Evolutionary conservation across 2,888 invertebrate species (phyloP), one percentile per base, ranked within the genome.

Genomic region (Drosophila anomalipes): DNA sequence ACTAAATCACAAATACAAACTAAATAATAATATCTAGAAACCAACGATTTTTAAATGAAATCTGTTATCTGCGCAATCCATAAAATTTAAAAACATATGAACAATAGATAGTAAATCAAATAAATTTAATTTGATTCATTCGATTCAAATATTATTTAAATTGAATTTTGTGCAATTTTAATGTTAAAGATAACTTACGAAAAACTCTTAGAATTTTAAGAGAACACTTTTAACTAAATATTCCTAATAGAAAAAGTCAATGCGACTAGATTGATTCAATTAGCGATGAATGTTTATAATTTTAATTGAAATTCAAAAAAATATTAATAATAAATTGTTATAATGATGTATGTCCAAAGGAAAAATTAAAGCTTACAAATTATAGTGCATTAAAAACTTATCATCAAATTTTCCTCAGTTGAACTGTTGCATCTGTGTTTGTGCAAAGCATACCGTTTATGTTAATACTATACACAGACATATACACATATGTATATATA

Each of bases 281-380:
- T 39, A 7, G n/a, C 3, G 30, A 12, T 4, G 28, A 28, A 19
- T 28, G 9, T 30, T 57, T 39, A 39, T 30, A 7, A 9, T 56
- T 28, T 19, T 4, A 39, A 19, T 3, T 2, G 12, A 22, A 22
- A 41, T n/a, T 41, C 2, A 16, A 16, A 7, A 28, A 32, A 22
- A 26, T 44, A 44, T 26, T 22, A 57, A 47, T 33, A 39, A 35
- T 19, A 51, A 19, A 53, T 47, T n/a, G 4, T 10, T 35, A 28
- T 5, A 49, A 28, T 59, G 28, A 37, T 49, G 26, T 33, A 39
- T n/a, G 14, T 22, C 7, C 2, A 22, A 4, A 2, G n/a, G 19
- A 26, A 53, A 49, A 54, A 41, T 12, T 6, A n/a, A 60, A 44
- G 22, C 33, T 12, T 41, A 75, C 65, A 54, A 77, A 81, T 77